These are phyloP conservation scores for Drosophila hawaiiensis DNA, from an alignment of 2,888 invertebrate species.

Conservation along the genomic window DNA sequence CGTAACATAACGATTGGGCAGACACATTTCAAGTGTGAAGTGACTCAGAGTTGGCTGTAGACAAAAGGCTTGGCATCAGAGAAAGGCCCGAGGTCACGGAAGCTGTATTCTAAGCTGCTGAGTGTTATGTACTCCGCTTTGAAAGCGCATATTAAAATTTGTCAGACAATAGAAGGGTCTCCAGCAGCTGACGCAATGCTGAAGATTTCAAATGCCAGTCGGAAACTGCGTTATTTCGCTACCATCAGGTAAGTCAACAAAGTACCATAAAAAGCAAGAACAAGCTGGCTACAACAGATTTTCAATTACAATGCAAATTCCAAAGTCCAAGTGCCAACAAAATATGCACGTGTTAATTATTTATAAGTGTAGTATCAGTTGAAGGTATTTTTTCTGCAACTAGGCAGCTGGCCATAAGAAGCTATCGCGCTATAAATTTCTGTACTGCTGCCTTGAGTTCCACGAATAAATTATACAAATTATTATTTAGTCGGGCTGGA, in stretches of 20 bases:
- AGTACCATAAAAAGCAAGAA: slow-evolving; percentile 38
- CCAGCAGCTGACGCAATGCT: slow-evolving; percentile 12
- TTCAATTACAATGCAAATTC: slow-evolving; percentile 41
- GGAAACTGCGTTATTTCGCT: slow-evolving; percentile 29
- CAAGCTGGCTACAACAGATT: slow-evolving; percentile 23
- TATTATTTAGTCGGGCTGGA: slow-evolving; percentile 63
- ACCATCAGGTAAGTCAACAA: slow-evolving; percentile 50
- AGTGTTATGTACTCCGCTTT: slow-evolving; percentile 30
- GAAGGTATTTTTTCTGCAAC: neutral
- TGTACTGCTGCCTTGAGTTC: slow-evolving; percentile 40
- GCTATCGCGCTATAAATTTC: slow-evolving; percentile 58
- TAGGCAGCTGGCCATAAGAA: slow-evolving; percentile 48
- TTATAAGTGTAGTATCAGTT: slow-evolving; percentile 53
- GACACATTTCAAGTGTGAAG: slow-evolving; percentile 32
- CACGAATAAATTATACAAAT: slow-evolving; percentile 75
- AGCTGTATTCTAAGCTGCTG: slow-evolving; percentile 14
- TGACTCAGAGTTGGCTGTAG: slow-evolving; percentile 17
- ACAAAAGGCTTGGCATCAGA: slow-evolving; percentile 24
- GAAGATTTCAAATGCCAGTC: slow-evolving; percentile 19
- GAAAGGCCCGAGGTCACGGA: slow-evolving; percentile 27
- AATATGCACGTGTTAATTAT: slow-evolving; percentile 73
- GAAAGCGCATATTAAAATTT: slow-evolving; percentile 24
- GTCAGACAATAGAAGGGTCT: slow-evolving; percentile 34
- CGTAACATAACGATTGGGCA: slow-evolving; percentile 35
- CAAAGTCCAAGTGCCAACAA: slow-evolving; percentile 16